Evolutionary conservation across 2,888 invertebrate genomes (phyloP).

Genomic region (Mythimna impura): DNA sequence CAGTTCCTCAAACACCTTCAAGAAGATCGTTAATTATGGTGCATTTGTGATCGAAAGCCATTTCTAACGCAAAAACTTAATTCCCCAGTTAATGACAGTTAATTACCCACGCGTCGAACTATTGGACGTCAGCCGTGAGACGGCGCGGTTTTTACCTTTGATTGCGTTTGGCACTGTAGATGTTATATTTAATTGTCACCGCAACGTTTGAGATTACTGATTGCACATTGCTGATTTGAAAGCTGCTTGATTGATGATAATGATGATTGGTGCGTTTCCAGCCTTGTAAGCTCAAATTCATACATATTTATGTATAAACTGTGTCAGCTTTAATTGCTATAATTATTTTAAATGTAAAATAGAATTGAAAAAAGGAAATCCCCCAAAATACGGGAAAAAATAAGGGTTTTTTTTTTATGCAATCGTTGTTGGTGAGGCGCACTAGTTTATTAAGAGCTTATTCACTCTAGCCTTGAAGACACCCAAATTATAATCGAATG

Average conservation of each 20-base stretch:
- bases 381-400: no score
- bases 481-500: no score
- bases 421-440: no score
- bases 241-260: constrained; percentile 18
- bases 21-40: constrained; percentile 63
- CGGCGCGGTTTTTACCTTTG: constrained; percentile 62
- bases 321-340: no score
- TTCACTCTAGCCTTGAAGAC: no score
- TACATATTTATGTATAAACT: no score
- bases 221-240: constrained; percentile 10
- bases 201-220: constrained; percentile 19
- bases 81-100: constrained; percentile 78
- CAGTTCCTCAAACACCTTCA: constrained; percentile 36
- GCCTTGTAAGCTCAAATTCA: no score
- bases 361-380: no score
- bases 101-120: constrained; percentile 76
- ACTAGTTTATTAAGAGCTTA: no score
- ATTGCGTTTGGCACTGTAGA: constrained; percentile 22
- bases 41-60: constrained; percentile 75
- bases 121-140: constrained; percentile 70
- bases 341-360: no score
- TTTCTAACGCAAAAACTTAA: constrained; percentile 82
- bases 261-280: constrained; percentile 11
- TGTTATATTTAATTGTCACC: constrained; percentile 35
- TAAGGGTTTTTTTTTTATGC: no score